Base-by-base conservation (phyloP, 1,140 invertebrate species). In the Caenorhabditis remanei region DNA sequence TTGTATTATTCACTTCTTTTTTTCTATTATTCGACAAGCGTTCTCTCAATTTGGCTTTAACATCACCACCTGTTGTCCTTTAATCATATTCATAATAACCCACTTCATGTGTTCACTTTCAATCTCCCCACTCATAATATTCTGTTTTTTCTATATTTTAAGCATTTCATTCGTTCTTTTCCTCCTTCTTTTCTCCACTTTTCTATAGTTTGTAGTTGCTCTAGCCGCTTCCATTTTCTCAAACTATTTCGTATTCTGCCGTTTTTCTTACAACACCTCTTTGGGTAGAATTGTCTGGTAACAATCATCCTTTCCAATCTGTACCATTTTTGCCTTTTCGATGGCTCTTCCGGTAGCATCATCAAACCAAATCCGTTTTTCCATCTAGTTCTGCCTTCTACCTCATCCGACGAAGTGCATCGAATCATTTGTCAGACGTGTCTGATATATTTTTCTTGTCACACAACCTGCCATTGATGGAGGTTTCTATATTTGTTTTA, bases 31-130 rank as follows among this genome's bases (percentile, higher is more conserved):
- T 21, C 24, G 13, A 21, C 46, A 19, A 50, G 6, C 14, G 11
- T 40, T n/a, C 19, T 14, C 9, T 11, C 46, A 7, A 46, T 50
- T 79, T 24, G 9, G 65, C 21, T 43, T 71, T 46, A 24, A 0
- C n/a, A n/a, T 79, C 67, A 19, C 67, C 24, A 14, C 43, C 41
- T 19, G 13, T 46, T 71, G 21, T 32, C 65, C 8, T 19, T n/a
- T 79, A 79, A 79, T 53, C 71, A 50, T 50, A 24, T 79, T 79
- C 46, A 79, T 79, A 50, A 79, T 71, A 79, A 79, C n/a, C 46
- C 4, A 53, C 46, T 14, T 48, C 43, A 79, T 79, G 43, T 79
- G 43, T 24, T 50, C 21, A 24, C 8, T 46, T 16, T 19, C 55
- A 58, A 58, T 58, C 55, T 58, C 65, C 41, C 50, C 21, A 50